Base-by-base conservation (phyloP, 2,797 vertebrate genomes). In the Myotis vivesi region DNA sequence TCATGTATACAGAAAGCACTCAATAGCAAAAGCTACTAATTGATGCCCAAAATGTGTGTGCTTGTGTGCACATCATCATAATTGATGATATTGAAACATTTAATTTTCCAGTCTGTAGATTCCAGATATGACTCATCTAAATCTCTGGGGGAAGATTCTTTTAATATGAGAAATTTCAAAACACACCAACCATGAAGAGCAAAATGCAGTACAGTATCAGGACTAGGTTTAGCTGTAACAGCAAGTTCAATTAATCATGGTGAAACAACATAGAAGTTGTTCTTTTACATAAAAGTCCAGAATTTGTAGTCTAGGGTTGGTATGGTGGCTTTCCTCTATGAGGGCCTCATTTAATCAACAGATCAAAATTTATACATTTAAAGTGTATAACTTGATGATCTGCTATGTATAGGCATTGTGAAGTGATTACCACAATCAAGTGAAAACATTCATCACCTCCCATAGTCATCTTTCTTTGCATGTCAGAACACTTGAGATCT, bases 71-170 rank as follows among this genome's bases (percentile, higher is more conserved):
- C 82, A 33, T 44, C 44, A 44, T 44, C 15, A 9, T 69, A 36
- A 77, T 20, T 84, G 46, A 49, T 12, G 69, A 75, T 55, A 76
- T 30, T 64, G 41, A 90, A 33, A 87, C 20, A 95, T 64, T 92
- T 38, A 38, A 75, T 84, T 87, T 92, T 92, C 66, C 17, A 73
- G 64, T 59, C 83, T 86, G 62, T 76, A 77, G 46, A 85, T 41
- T 96, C 38, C 72, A 44, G 41, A 36, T 94, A 71, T 79, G 66
- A 87, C 46, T 89, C 55, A 96, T 36, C 22, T 41, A 89, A 80
- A 57, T 23, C 53, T 82, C 46, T 89, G 12, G 22, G n/a, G 46
- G 8, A 79, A 55, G 30, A 41, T 30, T 71, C 3, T 15, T 46
- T 33, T 25, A 73, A 81, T 80, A 36, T 69, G 28, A 72, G 49